These are phyloP conservation scores for Ficedula albicollis DNA, from an alignment of 2,797 vertebrate species.

Conservation along the genomic window DNA sequence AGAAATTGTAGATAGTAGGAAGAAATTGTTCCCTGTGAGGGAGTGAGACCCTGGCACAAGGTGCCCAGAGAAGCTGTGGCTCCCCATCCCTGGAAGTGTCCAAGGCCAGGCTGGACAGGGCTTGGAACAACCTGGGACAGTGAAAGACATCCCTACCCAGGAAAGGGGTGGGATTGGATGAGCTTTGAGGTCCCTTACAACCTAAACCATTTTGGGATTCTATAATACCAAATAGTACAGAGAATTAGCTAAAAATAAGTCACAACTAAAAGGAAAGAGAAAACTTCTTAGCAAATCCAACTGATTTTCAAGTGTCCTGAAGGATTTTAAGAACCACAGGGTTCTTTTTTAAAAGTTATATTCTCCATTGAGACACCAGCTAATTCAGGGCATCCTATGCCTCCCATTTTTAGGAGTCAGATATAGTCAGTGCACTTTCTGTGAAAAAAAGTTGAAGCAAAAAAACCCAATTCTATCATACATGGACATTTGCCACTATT, in stretches of 20 bases:
- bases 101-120: fast-evolving
- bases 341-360: not conserved
- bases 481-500: not conserved
- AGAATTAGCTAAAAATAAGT: not conserved
- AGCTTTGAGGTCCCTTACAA: not conserved
- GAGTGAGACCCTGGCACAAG: not conserved
- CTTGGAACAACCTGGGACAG: fast-evolving
- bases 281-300: not conserved
- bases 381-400: not conserved
- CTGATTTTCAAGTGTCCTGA: not conserved
- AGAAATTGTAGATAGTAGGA: not conserved
- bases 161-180: not conserved
- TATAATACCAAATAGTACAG: not conserved
- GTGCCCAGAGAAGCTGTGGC: not conserved
- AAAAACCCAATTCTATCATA: not conserved
- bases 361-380: not conserved
- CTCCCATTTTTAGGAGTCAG: not conserved
- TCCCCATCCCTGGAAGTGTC: not conserved
- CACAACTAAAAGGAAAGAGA: not conserved
- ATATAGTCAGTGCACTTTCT: not conserved
- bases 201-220: not conserved
- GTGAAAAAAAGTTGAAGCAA: not conserved
- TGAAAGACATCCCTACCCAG: not conserved
- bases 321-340: not conserved
- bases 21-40: not conserved